These are phyloP conservation scores for Phaethon lepturus DNA, from an alignment of 2,113 vertebrate species.

Conservation along the genomic window DNA sequence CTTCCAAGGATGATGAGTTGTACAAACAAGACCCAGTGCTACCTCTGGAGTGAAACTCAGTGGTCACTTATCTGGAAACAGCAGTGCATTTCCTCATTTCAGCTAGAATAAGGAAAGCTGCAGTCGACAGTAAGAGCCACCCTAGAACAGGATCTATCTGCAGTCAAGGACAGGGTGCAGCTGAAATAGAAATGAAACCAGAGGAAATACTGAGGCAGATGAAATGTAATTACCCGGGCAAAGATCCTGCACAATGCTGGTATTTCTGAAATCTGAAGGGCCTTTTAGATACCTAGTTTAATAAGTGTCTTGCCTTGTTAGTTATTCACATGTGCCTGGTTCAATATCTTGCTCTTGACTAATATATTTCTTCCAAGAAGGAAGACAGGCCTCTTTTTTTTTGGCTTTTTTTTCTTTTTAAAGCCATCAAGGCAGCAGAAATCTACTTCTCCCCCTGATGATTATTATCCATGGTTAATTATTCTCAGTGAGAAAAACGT, in stretches of 20 bases:
- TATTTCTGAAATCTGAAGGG: background rate
- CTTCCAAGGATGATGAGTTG: background rate
- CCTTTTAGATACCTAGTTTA: background rate
- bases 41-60: background rate
- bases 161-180: background rate
- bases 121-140: accelerated
- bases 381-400: background rate
- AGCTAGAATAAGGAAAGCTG: background rate
- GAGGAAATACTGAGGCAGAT: background rate
- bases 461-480: background rate
- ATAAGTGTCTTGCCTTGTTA: background rate
- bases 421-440: background rate
- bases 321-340: background rate
- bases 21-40: background rate
- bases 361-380: background rate
- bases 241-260: background rate
- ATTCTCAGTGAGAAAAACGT: background rate
- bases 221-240: background rate
- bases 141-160: background rate
- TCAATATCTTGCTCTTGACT: background rate
- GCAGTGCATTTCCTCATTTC: background rate
- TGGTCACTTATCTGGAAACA: background rate
- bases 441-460: background rate
- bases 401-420: background rate
- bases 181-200: background rate